Percentiles rank a stretch among this genome's conserved stretches.
Evolutionary conservation across 1,140 invertebrate genomes (phyloP).

Genomic region (Neuroterus valhalla): DNA sequence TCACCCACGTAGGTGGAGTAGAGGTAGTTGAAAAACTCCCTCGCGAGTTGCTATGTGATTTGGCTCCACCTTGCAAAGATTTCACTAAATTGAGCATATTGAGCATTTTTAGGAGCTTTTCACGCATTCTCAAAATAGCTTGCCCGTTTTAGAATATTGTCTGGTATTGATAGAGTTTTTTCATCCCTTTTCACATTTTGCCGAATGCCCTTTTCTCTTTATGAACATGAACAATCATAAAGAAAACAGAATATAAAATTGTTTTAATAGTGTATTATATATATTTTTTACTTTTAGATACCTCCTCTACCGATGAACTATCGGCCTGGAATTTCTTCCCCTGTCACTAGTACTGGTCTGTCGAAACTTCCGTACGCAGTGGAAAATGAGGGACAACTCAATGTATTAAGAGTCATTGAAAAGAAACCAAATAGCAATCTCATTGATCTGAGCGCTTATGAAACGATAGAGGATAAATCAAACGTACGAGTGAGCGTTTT

Average conservation of each 20-base stretch:
- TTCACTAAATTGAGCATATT: too few species aligned
- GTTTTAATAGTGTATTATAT: background rate
- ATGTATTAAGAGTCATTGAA: constrained; percentile 73
- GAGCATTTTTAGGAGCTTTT: too few species aligned
- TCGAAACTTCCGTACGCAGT: constrained; percentile 52
- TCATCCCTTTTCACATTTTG: too few species aligned
- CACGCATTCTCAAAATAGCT: too few species aligned
- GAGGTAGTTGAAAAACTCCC: background rate
- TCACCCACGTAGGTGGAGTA: constrained; percentile 25
- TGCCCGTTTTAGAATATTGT: too few species aligned
- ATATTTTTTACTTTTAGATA: constrained; percentile 64
- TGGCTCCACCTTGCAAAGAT: constrained; percentile 22
- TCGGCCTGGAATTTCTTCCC: constrained; percentile 58
- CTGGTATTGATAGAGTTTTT: too few species aligned
- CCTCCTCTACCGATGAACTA: constrained; percentile 73
- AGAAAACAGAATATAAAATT: background rate
- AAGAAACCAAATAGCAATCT: constrained; percentile 77
- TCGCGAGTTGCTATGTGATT: constrained; percentile 2
- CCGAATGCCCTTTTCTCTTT: too few species aligned
- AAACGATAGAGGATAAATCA: constrained; percentile 73
- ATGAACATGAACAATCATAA: too few species aligned
- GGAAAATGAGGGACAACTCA: constrained; percentile 68
- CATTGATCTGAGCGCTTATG: constrained; percentile 75
- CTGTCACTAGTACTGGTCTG: constrained; percentile 45
- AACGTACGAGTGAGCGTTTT: constrained; percentile 86